Percentiles rank a stretch among this genome's conserved stretches.
phyloP scores from a whole-genome alignment of 2,113 vertebrate genomes.

The Pygoscelis adeliae region DNA sequence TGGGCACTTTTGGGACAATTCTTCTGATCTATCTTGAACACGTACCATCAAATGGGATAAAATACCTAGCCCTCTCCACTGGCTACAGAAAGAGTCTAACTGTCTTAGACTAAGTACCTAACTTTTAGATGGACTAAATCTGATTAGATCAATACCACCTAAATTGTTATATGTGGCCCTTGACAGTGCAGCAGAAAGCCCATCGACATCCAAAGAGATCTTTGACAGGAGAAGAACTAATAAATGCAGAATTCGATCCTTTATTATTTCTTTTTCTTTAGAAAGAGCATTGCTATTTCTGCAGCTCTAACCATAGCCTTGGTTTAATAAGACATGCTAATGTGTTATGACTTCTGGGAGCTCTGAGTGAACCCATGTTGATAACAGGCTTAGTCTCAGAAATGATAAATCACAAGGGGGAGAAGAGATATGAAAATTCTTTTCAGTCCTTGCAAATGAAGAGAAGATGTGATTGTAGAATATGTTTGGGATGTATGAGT shows the following conservation, averaged over 20 bases:
- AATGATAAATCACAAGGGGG: conserved; percentile 74
- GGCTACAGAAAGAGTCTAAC: neutral
- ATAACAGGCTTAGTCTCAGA: conserved; percentile 74
- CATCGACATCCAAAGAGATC: neutral
- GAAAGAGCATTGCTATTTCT: conserved; percentile 22
- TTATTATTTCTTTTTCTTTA: conserved; percentile 48
- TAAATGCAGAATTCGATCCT: conserved; percentile 41
- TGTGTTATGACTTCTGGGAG: conserved; percentile 71
- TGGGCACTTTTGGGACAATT: neutral
- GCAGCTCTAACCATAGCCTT: conserved; percentile 47
- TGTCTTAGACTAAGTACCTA: neutral
- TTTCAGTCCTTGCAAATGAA: conserved; percentile 75
- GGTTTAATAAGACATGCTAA: conserved; percentile 80
- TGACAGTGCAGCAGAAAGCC: neutral
- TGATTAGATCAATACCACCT: conserved; percentile 10
- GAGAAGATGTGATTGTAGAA: conserved; percentile 78
- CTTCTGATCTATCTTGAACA: neutral
- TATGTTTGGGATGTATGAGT: conserved; percentile 66
- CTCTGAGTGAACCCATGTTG: conserved; percentile 73
- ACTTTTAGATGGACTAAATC: neutral
- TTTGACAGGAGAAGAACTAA: conserved; percentile 14
- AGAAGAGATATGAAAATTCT: conserved; percentile 76
- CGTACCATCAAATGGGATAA: neutral
- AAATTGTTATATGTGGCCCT: neutral
- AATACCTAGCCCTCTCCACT: neutral